These are phyloP conservation scores for Mantis religiosa DNA, from an alignment of 2,888 invertebrate genomes.

Conservation along the genomic window DNA sequence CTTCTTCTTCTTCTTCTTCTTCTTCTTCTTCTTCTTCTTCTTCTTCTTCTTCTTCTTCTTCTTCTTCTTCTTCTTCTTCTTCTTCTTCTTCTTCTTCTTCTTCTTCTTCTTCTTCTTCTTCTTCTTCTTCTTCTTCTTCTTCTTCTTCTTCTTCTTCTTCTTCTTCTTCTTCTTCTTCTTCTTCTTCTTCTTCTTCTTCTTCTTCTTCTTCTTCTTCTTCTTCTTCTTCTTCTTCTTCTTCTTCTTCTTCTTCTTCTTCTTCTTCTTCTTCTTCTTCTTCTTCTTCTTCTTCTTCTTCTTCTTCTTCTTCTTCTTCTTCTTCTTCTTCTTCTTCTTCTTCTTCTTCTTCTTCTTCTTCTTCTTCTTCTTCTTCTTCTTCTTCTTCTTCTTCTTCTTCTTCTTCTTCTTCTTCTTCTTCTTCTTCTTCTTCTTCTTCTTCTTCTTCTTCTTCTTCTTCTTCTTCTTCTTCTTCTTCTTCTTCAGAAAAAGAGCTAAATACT, in stretches of 20 bases:
- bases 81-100: neutral
- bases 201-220: constrained; percentile 33
- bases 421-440: constrained; percentile 37
- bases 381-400: neutral
- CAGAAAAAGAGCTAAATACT: no score
- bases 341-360: neutral
- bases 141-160: constrained; percentile 26
- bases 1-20: neutral
- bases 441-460: neutral
- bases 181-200: constrained; percentile 32
- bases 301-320: constrained; percentile 10
- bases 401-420: constrained; percentile 33
- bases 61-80: neutral
- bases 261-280: constrained; percentile 15
- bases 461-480: neutral
- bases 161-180: constrained; percentile 14
- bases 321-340: neutral
- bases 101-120: neutral
- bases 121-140: neutral
- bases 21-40: neutral
- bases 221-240: constrained; percentile 20
- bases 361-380: neutral
- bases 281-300: constrained; percentile 20
- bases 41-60: neutral
- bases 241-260: constrained; percentile 11